A percentile compares a stretch with the other conserved stretches of the same genome.
Evolutionary conservation across 2,888 invertebrate genomes (phyloP).

Genomic region (Philereme vetulata): DNA sequence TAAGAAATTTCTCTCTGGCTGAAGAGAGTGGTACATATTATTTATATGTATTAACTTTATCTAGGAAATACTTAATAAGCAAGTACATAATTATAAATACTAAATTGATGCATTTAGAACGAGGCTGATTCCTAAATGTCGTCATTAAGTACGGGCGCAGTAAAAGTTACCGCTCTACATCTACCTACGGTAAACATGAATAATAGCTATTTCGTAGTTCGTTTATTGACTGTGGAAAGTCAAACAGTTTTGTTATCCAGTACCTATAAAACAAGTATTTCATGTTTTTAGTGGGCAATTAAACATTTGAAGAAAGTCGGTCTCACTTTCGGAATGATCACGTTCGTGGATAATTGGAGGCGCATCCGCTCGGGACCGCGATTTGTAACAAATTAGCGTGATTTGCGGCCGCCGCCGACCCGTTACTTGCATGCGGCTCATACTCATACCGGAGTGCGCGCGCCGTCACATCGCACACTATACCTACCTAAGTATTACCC

Average conservation of each 20-base stretch:
- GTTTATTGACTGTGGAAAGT: neutral
- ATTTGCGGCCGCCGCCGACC: neutral
- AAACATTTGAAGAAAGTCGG: conserved; percentile 13
- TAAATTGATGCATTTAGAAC: no score
- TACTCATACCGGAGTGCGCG: neutral
- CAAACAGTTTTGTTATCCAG: neutral
- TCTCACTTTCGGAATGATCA: conserved; percentile 15
- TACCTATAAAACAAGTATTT: conserved; percentile 9
- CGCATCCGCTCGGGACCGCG: conserved; percentile 9
- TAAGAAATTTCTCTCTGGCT: no score
- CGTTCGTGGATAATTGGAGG: neutral
- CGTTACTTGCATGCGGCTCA: neutral
- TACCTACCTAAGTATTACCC: no score
- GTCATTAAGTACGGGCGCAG: no score
- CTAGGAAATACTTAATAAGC: no score
- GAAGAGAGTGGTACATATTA: no score
- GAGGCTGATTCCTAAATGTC: no score
- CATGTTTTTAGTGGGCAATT: conserved; percentile 9
- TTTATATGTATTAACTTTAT: no score
- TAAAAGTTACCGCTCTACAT: neutral
- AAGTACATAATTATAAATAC: no score
- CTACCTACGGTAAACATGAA: no score
- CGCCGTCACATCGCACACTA: neutral
- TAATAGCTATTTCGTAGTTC: neutral
- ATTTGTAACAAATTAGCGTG: neutral